Evolutionary conservation across 2,888 invertebrate species (phyloP), one percentile per base, ranked within the genome.

Genomic region (Lapara coniferarum): DNA sequence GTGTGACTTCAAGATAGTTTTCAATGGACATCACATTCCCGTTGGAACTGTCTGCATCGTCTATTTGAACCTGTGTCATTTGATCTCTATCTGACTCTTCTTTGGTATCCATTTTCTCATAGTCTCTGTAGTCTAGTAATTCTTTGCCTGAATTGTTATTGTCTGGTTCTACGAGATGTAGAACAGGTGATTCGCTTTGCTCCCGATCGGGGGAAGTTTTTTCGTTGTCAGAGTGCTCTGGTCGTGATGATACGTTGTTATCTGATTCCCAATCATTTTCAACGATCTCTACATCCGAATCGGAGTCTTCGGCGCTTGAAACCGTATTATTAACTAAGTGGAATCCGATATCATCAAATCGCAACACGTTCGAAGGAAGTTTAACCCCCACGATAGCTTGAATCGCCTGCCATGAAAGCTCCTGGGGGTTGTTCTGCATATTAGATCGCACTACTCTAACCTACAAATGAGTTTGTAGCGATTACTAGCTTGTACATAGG

Each of bases 361-460:
- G 89, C 81, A 94, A 90, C 78, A 94, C 93, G 81, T 93, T 94
- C 73, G 93, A 83, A 80, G 94, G 94, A 80, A 94, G 91, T 88
- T 94, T 94, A 86, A 94, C 94, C 89, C 94, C 94, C 82, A 94
- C 93, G 78, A 94, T 94, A 90, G 92, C 89, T 87, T 94, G 93
- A 85, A 94, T 94, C 87, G 94, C 94, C 89, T 94, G 93, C 94
- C 94, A 94, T 92, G 94, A 94, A 90, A 94, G 94, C 92, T 94
- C 92, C 90, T 94, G 94, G 92, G 94, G 94, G 93, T 94, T 93
- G 92, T 91, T 93, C 93, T 94, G 94, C 94, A 94, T 94, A 92
- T 92, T 93, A 92, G 88, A 90, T 91, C 90, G 93, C 87, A 91
- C 93, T 92, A 94, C 86, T 92, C 87, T 94, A 94, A 94, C 94